These are phyloP conservation scores for Brachionus manjavacas DNA, from an alignment of 1,140 invertebrate species.

Conservation along the genomic window DNA sequence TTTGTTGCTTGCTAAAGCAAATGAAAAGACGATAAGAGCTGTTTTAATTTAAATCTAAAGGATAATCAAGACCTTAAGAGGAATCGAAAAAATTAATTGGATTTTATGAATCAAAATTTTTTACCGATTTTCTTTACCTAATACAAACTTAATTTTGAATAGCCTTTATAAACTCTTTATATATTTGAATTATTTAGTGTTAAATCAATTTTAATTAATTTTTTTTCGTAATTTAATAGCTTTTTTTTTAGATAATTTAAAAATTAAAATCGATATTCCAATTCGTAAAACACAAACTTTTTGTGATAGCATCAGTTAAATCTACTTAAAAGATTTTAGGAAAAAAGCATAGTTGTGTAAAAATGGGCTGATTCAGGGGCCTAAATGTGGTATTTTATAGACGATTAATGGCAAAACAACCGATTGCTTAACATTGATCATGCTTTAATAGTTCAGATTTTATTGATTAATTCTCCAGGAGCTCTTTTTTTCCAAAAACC, in stretches of 20 bases:
- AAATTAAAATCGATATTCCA: neutral
- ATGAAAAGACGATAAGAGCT: neutral
- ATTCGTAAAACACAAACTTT: neutral
- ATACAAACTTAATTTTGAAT: neutral
- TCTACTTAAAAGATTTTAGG: neutral
- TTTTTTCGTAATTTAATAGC: neutral
- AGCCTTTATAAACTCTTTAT: no score
- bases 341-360: neutral
- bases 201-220: neutral
- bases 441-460: neutral
- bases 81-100: neutral
- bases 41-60: neutral
- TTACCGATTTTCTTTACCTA: neutral
- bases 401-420: neutral
- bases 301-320: neutral
- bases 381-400: neutral
- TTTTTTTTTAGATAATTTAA: neutral
- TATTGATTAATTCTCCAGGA: neutral
- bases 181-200: no score
- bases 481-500: neutral
- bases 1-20: neutral
- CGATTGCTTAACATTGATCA: neutral
- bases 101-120: neutral
- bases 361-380: neutral
- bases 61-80: neutral